Percentiles rank a stretch among this genome's conserved stretches.
Evolutionary conservation across 1,140 invertebrate species (phyloP).

Genomic region (Drosophila kurseongensis): DNA sequence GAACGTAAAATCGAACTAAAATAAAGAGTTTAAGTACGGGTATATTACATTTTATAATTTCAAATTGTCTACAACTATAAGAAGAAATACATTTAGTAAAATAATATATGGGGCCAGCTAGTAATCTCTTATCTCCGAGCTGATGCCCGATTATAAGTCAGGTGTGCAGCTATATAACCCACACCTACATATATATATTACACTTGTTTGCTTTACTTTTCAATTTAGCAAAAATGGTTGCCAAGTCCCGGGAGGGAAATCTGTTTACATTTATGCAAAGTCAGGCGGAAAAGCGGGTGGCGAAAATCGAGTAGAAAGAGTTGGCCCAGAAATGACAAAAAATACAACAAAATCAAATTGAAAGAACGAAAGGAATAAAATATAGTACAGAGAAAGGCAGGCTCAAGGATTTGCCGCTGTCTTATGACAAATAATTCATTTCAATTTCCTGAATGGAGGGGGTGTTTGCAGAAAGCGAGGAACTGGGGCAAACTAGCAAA

Average conservation of each 20-base stretch:
- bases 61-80: too few species aligned
- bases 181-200: neutral
- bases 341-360: slow-evolving; percentile 4
- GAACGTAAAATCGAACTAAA: neutral
- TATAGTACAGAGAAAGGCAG: neutral
- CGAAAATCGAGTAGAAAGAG: slow-evolving; percentile 7
- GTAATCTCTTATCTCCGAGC: slow-evolving; percentile 28
- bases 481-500: slow-evolving; percentile 40
- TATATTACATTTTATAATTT: too few species aligned
- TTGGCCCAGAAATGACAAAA: slow-evolving; percentile 32
- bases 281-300: slow-evolving; percentile 34
- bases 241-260: slow-evolving; percentile 37
- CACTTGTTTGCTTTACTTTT: slow-evolving; percentile 46
- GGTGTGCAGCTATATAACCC: slow-evolving; percentile 12
- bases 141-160: slow-evolving; percentile 31
- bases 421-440: slow-evolving; percentile 49
- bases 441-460: slow-evolving; percentile 11
- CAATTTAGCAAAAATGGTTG: slow-evolving; percentile 48
- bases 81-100: too few species aligned
- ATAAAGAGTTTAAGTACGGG: neutral
- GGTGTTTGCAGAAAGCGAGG: neutral
- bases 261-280: slow-evolving; percentile 44
- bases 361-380: slow-evolving; percentile 2
- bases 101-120: too few species aligned
- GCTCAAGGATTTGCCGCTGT: slow-evolving; percentile 30